Evolutionary conservation across 1,140 invertebrate species (phyloP), one percentile per base, ranked within the genome.

Genomic region (Antheraea pernyi): DNA sequence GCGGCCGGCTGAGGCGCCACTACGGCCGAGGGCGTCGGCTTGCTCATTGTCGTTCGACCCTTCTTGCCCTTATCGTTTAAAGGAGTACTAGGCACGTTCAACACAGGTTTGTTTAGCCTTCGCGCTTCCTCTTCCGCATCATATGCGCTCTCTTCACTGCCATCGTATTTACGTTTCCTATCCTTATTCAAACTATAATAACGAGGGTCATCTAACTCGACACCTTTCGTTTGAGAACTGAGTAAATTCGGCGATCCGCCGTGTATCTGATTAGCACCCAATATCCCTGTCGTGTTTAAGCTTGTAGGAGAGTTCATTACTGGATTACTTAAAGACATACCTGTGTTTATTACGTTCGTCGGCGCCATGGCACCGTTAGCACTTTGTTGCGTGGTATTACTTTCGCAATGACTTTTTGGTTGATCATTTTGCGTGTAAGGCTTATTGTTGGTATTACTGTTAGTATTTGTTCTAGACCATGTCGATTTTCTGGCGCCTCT

Each of bases 151-250:
- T 95, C 95, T 73, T 95, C 95, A 61, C 94, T 94, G 59, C 94
- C 95, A 75, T 96, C 95, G 68, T 95, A 95, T 74, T 94, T 94
- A 68, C 94, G 93, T 78, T 96, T 96, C 46, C 95, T 91, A 74
- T 95, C 95, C 77, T 96, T 96, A 30, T 95, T 95, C 65, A 96
- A 86, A n/a, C 95, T 95, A 84, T 96, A 96, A 80, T 96, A 96
- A 22, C 95, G 90, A 2, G 95, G 95, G 88, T 96, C 96, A 75
- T 96, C 94, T 75, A 94, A 86, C 65, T 93, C 78, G 9, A 81
- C 82, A 58, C 79, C 91, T 84, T 91, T 93, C 73, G 79, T 72
- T 77, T 83, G 89, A 69, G 79, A 84, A 68, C 74, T 77, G 63
- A 90, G 83, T 59, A 89, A 76, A 92, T 71, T 93, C 82, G 76